Base-by-base conservation (phyloP, 2,888 invertebrate species). In the Cosmia pyralina region DNA sequence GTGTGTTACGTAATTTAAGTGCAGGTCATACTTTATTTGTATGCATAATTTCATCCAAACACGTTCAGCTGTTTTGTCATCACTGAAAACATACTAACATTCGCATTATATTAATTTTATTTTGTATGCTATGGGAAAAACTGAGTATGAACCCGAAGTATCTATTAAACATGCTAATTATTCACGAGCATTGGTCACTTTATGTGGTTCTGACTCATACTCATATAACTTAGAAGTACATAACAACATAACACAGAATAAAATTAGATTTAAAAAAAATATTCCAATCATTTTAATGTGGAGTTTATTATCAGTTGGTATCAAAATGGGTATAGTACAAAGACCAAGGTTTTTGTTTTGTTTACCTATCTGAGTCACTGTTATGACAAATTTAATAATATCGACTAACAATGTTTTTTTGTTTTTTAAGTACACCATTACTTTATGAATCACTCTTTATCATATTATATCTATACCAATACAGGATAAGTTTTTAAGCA, bases 331-430 rank as follows among this genome's bases (percentile, higher is more conserved):
- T 17, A 38, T 46, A 46, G 28, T 67, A 44, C 22, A 52, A 66
- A 59, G n/a, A 46, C 22, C 38, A 57, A 75, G 22, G 44, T 44
- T 50, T 74, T 59, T 38, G 10, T 52, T 72, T 72, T 52, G 59
- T 75, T 76, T 69, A 48, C 28, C 7, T 58, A 22, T 17, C 8
- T 75, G 76, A 75, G 52, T 75, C 76, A 75, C 75, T 48, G n/a
- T 22, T 76, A 50, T 60, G 48, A 69, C 41, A 48, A 60, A 69
- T 75, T 60, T 48, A 69, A 60, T 68, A 75, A 75, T 60, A 76
- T 22, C 48, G 8, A 15, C 28, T n/a, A 19, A 15, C 19, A 69
- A 60, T 67, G 6, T 46, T n/a, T 4, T 59, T 13, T n/a, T n/a
- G n/a, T n/a, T n/a, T n/a, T n/a, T n/a, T n/a, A 57, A 52, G 52